Evolutionary conservation across 2,113 vertebrate species (phyloP), one percentile per base, ranked within the genome.

Genomic region (Hymenochirus boettgeri): DNA sequence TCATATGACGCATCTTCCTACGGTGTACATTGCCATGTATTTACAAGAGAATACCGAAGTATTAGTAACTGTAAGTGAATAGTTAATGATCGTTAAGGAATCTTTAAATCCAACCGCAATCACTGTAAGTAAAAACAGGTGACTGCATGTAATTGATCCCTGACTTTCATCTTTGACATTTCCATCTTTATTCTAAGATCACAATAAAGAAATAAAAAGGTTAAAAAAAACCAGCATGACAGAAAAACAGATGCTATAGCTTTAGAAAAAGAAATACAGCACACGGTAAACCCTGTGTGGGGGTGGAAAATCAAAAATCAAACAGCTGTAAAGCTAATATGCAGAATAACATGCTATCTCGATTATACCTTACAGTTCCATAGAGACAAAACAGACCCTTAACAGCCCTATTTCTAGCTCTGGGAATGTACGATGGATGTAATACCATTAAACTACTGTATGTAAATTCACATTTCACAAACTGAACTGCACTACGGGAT

Each of bases 341-440:
- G 48, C 50, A 51, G 45, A 45, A 55, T 76, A 76, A 65, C 31
- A 55, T 1, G 21, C 76, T 82, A 80, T 77, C 77, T 81, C 77
- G 80, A 84, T 80, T 72, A 70, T 72, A 75, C 71, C 74, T 79
- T 78, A 74, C 59, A 70, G 78, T 78, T n/a, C n/a, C n/a, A n/a
- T n/a, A n/a, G n/a, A n/a, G n/a, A n/a, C n/a, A n/a, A n/a, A n/a
- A n/a, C n/a, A n/a, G n/a, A n/a, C n/a, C n/a, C n/a, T n/a, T n/a
- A n/a, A n/a, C n/a, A n/a, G n/a, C n/a, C n/a, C n/a, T n/a, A n/a
- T n/a, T n/a, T n/a, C n/a, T n/a, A n/a, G n/a, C n/a, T n/a, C n/a
- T n/a, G n/a, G n/a, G n/a, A n/a, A n/a, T n/a, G n/a, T n/a, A n/a
- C n/a, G n/a, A n/a, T n/a, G n/a, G n/a, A n/a, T n/a, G n/a, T n/a